These are phyloP conservation scores for Onthophagus sagittarius DNA, from an alignment of 2,888 invertebrate genomes.

Conservation along the genomic window DNA sequence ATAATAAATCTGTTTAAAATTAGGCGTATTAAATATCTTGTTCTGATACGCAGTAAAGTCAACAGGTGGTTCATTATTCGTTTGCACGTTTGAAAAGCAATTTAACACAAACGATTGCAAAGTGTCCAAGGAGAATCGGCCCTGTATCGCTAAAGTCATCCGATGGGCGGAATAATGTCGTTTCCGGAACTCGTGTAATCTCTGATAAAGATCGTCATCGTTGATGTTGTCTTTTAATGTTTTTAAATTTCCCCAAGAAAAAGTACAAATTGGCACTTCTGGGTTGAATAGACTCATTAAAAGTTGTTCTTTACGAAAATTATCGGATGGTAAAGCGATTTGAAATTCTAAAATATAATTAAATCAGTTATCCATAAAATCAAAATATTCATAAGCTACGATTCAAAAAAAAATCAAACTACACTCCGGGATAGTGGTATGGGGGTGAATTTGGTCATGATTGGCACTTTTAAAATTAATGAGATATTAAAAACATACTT, in stretches of 20 bases:
- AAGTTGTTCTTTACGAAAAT: constrained; percentile 72
- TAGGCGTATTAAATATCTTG: constrained; percentile 57
- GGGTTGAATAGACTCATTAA: constrained; percentile 64
- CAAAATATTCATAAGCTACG: no score
- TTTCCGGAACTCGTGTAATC: constrained; percentile 69
- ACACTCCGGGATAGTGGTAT: no score
- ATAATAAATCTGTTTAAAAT: constrained; percentile 67
- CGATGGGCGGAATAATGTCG: constrained; percentile 81
- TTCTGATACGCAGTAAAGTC: constrained; percentile 57
- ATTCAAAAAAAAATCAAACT: no score
- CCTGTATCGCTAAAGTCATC: constrained; percentile 81
- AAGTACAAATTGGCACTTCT: constrained; percentile 72
- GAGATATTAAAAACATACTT: no score
- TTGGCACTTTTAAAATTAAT: no score
- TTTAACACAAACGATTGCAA: constrained; percentile 62
- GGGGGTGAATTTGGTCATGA: no score
- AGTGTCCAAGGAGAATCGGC: constrained; percentile 59
- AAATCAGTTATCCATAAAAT: no score
- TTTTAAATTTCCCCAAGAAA: constrained; percentile 80
- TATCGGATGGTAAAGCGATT: constrained; percentile 71
- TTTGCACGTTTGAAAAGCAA: constrained; percentile 67
- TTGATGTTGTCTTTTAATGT: constrained; percentile 66
- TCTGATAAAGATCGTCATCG: constrained; percentile 64
- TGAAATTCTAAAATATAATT: constrained; percentile 78
- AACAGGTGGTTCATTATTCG: constrained; percentile 59